Base-by-base conservation (phyloP, 2,113 vertebrate genomes). In the Sitta europaea region DNA sequence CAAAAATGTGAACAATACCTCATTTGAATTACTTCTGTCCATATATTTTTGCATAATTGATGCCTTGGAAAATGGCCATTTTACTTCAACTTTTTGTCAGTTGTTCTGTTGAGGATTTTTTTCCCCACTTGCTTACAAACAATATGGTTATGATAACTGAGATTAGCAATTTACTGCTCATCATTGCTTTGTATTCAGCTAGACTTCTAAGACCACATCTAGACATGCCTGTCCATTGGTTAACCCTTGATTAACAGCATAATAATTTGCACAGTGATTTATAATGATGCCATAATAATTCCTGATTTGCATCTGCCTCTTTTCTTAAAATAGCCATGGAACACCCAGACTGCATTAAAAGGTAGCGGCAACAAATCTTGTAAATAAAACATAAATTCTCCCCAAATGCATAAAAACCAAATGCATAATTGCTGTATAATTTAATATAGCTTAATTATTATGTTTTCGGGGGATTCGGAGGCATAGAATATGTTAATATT, bases 21-120 rank as follows among this genome's bases (percentile, higher is more conserved):
- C 50, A 4, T 89, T 96, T 94, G 92, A 92, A 96, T 90, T 88
- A 92, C 47, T 68, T 95, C 87, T 94, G 53, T 28, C 81, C 47
- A 24, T 93, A 24, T 92, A 61, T 77, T 90, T 97, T 97, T 90
- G 28, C 58, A 62, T 63, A 91, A 38, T 20, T 45, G 43, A 45
- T 20, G 43, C 43, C 43, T 45, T 45, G 43, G 43, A 19, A 45
- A 70, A 38, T 71, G 53, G 35, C 17, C 47, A 24, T 84, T 91
- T 93, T 91, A 21, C 42, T 68, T 88, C 58, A 71, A 57, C 45
- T 82, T 86, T 70, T 80, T 74, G 23, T 61, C 21, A 78, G 38
- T 86, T 78, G 31, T 54, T 95, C 16, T 61, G 50, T 57, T 92
- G 55, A 75, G 12, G 4, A 19, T 83, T 87, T 61, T 61, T 94